phyloP scores from a whole-genome alignment of 2,797 vertebrate genomes.

The Hipposideros larvatus region DNA sequence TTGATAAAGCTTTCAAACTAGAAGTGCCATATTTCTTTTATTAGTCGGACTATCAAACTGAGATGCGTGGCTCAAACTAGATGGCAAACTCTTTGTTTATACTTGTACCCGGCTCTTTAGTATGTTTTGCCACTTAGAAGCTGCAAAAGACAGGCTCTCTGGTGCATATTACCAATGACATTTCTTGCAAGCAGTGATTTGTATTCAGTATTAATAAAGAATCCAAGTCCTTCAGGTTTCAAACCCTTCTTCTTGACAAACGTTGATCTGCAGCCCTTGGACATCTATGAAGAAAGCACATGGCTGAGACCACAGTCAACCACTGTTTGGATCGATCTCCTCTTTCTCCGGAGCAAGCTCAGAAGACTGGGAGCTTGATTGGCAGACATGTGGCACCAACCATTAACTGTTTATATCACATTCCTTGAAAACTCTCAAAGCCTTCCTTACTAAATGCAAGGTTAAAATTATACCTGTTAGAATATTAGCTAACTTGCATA shows the following conservation, averaged over 20 bases:
- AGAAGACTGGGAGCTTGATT: not conserved
- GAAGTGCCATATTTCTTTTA: constrained; percentile 65
- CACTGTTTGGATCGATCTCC: not conserved
- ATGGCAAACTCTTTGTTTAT: not conserved
- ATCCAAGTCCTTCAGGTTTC: not conserved
- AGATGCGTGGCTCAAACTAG: not conserved
- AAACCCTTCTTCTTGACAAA: not conserved
- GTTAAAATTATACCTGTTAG: constrained; percentile 82
- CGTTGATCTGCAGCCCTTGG: not conserved
- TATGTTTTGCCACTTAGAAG: not conserved
- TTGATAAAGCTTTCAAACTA: constrained; percentile 67
- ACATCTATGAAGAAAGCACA: not conserved
- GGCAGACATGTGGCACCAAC: not conserved
- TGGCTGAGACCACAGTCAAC: not conserved
- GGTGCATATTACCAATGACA: not conserved
- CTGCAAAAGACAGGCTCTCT: not conserved
- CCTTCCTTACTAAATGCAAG: constrained; percentile 81
- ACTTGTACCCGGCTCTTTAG: not conserved
- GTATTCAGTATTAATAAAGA: not conserved
- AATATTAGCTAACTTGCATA: constrained; percentile 79
- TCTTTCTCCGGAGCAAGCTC: not conserved
- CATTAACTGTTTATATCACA: constrained; percentile 34
- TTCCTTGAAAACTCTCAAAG: constrained; percentile 77
- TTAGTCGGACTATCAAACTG: not conserved
- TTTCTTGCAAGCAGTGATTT: not conserved